These are phyloP conservation scores for Panopea generosa DNA, from an alignment of 2,888 invertebrate genomes.

Conservation along the genomic window DNA sequence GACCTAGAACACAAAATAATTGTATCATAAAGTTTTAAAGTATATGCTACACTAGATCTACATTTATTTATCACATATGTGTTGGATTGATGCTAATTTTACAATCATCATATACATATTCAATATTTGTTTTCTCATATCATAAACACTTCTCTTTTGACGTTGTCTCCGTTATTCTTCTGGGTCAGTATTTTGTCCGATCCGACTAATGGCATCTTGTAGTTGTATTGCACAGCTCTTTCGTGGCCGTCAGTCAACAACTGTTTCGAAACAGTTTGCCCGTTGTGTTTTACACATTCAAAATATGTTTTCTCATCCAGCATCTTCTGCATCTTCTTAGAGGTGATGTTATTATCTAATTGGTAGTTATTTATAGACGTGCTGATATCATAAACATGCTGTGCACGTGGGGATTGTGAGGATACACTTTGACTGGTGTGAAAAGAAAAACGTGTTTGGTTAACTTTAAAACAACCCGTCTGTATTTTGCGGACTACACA, in stretches of 20 bases:
- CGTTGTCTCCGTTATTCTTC: too few species aligned
- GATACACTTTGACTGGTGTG: constrained; percentile 13
- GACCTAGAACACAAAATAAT: too few species aligned
- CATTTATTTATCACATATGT: too few species aligned
- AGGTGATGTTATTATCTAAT: not conserved
- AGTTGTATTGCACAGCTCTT: constrained; percentile 54
- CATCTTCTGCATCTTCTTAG: not conserved
- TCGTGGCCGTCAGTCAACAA: constrained; percentile 44
- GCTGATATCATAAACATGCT: not conserved
- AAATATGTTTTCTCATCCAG: not conserved
- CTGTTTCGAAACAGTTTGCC: constrained; percentile 21
- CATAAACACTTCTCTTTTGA: too few species aligned
- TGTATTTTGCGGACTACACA: constrained; percentile 30
- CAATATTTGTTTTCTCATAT: too few species aligned
- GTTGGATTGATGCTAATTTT: too few species aligned
- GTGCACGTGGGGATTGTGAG: not conserved
- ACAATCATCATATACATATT: too few species aligned
- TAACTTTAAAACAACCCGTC: constrained; percentile 54
- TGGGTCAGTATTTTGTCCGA: constrained; percentile 30
- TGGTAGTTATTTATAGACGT: constrained; percentile 6
- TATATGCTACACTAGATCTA: too few species aligned
- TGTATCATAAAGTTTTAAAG: too few species aligned
- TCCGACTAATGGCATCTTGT: constrained; percentile 56
- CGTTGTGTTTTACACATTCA: not conserved
- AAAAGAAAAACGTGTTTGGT: constrained; percentile 39